Evolutionary conservation across 2,888 invertebrate genomes (phyloP).

Genomic region (Leucophenga maculata): DNA sequence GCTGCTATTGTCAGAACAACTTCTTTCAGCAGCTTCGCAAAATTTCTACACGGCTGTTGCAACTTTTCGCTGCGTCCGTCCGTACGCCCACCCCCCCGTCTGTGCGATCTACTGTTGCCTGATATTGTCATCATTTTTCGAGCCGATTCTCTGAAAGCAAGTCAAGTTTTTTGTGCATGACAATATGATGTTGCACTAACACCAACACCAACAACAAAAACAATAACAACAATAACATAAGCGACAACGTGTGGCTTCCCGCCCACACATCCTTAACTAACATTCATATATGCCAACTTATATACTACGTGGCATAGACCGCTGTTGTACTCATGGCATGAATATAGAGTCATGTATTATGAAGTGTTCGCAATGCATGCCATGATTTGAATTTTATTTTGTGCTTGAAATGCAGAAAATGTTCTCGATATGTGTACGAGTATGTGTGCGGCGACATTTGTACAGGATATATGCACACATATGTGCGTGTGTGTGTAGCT

Average conservation of each 20-base stretch:
- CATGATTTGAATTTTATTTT: conserved; percentile 24
- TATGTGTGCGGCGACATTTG: conserved; percentile 15
- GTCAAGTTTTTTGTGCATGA: conserved; percentile 15
- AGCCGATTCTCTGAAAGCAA: neutral
- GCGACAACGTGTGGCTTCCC: neutral
- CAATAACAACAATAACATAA: neutral
- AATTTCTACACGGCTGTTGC: neutral
- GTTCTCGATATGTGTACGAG: neutral
- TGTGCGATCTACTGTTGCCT: neutral
- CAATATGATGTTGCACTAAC: neutral
- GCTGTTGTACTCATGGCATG: neutral
- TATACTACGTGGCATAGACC: neutral
- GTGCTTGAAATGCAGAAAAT: conserved; percentile 40
- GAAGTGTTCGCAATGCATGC: conserved; percentile 26
- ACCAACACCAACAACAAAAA: neutral
- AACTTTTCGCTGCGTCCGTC: neutral
- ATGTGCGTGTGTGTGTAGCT: conserved; percentile 6
- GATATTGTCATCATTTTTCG: conserved; percentile 20
- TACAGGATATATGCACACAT: conserved; percentile 28
- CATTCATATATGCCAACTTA: neutral
- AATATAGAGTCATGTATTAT: conserved; percentile 17
- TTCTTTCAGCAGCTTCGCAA: no score
- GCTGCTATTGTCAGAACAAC: no score
- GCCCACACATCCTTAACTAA: neutral
- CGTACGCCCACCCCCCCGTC: neutral